These are phyloP conservation scores for Rhynchomys soricoides DNA, from an alignment of 2,113 vertebrate species.

Conservation along the genomic window DNA sequence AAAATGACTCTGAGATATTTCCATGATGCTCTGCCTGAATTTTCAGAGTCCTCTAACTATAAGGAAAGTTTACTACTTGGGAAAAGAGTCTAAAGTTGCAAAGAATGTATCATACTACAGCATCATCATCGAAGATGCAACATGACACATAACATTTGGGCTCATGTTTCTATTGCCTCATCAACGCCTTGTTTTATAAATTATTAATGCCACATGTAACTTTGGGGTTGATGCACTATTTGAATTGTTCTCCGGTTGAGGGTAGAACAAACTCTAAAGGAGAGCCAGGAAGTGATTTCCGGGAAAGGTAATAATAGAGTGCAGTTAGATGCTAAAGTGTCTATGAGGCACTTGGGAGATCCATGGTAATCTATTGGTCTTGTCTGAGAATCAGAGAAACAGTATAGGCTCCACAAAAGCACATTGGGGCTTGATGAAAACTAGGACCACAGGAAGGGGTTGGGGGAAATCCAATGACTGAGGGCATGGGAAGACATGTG, in stretches of 20 bases:
- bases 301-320: background rate
- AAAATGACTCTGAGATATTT: background rate
- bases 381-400: background rate
- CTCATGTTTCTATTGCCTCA: background rate
- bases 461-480: background rate
- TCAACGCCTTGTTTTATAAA: background rate
- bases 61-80: background rate
- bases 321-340: background rate
- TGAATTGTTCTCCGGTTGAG: background rate
- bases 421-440: background rate
- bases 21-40: background rate
- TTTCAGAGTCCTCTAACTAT: background rate
- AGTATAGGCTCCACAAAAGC: rapidly evolving
- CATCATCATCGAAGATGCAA: background rate
- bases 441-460: background rate
- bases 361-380: rapidly evolving
- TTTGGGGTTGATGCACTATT: background rate
- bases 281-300: background rate
- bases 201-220: background rate
- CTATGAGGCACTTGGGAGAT: background rate
- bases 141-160: background rate
- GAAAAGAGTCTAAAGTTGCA: background rate
- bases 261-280: background rate
- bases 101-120: background rate
- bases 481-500: no score